Evolutionary conservation across 2,797 vertebrate genomes (phyloP).

Genomic region (Anabacerthia variegaticeps): DNA sequence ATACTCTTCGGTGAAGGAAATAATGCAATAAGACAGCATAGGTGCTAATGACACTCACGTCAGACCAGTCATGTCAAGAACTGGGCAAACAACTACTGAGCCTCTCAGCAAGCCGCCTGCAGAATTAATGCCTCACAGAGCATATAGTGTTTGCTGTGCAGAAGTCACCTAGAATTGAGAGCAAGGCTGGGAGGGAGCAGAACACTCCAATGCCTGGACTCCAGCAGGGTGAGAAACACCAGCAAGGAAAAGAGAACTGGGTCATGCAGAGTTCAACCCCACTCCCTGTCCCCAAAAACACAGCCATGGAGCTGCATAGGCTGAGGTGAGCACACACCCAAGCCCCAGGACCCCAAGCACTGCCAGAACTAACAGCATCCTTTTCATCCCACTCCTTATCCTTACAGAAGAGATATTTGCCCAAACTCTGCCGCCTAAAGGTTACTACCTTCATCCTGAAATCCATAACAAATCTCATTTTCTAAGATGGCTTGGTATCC

Average conservation of each 20-base stretch:
- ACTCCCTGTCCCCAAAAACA: not conserved
- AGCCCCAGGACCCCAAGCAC: not conserved
- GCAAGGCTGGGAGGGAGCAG: not conserved
- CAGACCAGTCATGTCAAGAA: not conserved
- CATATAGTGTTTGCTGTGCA: not conserved
- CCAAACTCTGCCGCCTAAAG: not conserved
- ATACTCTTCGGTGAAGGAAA: not conserved
- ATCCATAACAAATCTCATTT: not conserved
- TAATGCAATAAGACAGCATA: not conserved
- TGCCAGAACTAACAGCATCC: not conserved
- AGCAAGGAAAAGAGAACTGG: not conserved
- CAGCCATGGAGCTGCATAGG: fast-evolving
- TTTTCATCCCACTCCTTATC: not conserved
- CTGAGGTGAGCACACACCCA: fast-evolving
- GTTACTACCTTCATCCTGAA: not conserved
- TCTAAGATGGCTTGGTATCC: not conserved
- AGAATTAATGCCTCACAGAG: not conserved
- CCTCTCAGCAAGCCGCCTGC: fast-evolving
- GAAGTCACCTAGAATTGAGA: not conserved
- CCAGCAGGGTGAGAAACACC: fast-evolving
- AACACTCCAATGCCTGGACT: not conserved
- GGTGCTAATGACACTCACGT: not conserved
- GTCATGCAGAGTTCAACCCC: not conserved
- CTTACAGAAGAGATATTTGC: not conserved
- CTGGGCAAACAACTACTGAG: not conserved